Conservation (phyloP, 2,113 vertebrate species). For the Ciconia stormi region DNA sequence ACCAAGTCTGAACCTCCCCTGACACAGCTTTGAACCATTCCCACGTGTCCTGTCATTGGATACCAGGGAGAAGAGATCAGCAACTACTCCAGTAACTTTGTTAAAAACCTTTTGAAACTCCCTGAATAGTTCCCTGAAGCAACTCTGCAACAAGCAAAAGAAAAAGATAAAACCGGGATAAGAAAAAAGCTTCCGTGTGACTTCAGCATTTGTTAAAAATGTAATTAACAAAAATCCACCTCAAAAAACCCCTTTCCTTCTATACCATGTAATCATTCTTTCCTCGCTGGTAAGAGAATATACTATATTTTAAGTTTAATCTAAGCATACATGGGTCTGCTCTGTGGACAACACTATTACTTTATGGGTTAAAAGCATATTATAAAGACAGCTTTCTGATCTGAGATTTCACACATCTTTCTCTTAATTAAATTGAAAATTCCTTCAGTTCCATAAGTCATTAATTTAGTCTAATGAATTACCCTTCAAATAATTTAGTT, state of each 20-base stretch:
- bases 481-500: neutral
- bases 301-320: neutral
- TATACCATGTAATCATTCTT: neutral
- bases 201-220: neutral
- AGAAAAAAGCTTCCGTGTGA: neutral
- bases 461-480: neutral
- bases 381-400: neutral
- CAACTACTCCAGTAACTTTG: neutral
- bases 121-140: neutral
- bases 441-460: neutral
- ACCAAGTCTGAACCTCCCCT: neutral
- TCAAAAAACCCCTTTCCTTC: neutral
- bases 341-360: neutral
- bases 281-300: neutral
- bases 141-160: neutral
- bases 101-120: neutral
- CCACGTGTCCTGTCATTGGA: rapidly evolving
- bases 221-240: neutral
- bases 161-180: neutral
- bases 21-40: neutral
- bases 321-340: neutral
- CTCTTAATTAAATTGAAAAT: neutral
- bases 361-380: neutral
- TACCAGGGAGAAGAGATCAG: neutral
- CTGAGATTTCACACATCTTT: neutral